A percentile compares a stretch with the other conserved stretches of the same genome.
phyloP scores from a whole-genome alignment of 2,888 invertebrate species.

The Hirtodrosophila alboralis region DNA sequence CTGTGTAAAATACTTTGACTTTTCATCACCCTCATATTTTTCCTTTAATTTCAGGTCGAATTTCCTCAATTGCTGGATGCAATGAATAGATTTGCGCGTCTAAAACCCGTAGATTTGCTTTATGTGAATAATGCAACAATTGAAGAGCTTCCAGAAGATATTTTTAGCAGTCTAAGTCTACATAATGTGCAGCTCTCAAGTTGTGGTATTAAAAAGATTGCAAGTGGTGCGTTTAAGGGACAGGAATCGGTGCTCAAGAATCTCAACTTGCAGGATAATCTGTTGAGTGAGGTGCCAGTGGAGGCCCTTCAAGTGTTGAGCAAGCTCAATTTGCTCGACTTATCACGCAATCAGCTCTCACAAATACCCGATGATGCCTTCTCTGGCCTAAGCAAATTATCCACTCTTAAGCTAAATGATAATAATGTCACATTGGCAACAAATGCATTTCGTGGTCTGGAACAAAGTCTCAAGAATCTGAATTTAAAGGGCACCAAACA shows the following conservation, averaged over 20 bases:
- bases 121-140: conserved; percentile 95
- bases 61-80: conserved; percentile 90
- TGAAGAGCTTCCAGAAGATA: conserved; percentile 87
- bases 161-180: conserved; percentile 89
- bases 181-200: conserved; percentile 94
- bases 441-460: conserved; percentile 91
- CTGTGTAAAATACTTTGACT: too few species aligned
- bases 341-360: conserved; percentile 92
- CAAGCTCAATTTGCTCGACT: conserved; percentile 91
- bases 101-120: conserved; percentile 90
- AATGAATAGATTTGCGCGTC: conserved; percentile 88
- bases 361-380: conserved; percentile 91
- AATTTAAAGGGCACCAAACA: conserved; percentile 95
- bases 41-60: conserved; percentile 86
- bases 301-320: conserved; percentile 88
- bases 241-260: conserved; percentile 92
- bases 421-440: conserved; percentile 91
- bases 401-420: conserved; percentile 93
- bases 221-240: conserved; percentile 91
- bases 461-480: conserved; percentile 92
- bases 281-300: conserved; percentile 91
- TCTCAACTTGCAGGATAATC: conserved; percentile 93
- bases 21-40: too few species aligned
- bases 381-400: conserved; percentile 88
- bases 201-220: conserved; percentile 90